These are phyloP conservation scores for Caenorhabditis sp. DNA, from an alignment of 2,888 invertebrate genomes.

Conservation along the genomic window DNA sequence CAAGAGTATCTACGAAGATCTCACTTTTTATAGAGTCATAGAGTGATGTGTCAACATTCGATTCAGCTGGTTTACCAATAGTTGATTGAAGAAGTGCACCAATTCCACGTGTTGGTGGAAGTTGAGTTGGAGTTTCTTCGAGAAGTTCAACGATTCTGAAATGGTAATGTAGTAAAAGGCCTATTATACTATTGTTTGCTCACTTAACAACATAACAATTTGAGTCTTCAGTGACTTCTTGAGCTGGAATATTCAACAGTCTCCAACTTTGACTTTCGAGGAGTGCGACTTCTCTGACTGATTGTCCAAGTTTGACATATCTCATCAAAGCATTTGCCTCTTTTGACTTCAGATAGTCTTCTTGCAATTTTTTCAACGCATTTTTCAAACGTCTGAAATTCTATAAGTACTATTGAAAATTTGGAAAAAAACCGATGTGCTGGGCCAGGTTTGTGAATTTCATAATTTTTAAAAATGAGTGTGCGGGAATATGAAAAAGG, in stretches of 20 bases:
- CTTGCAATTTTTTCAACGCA: slow-evolving; percentile 65
- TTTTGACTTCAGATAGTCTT: slow-evolving; percentile 66
- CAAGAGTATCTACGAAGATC: not conserved
- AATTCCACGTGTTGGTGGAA: slow-evolving; percentile 60
- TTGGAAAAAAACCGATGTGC: too few species aligned
- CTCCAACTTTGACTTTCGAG: slow-evolving; percentile 80
- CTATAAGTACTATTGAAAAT: too few species aligned
- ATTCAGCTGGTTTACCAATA: slow-evolving; percentile 60
- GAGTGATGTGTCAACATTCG: slow-evolving; percentile 62
- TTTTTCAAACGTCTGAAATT: slow-evolving; percentile 57
- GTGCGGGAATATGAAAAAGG: too few species aligned
- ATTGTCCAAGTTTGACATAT: slow-evolving; percentile 60
- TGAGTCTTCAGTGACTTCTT: slow-evolving; percentile 91
- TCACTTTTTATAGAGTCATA: slow-evolving; percentile 62
- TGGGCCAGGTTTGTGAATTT: not conserved
- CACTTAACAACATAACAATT: slow-evolving; percentile 81
- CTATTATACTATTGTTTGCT: not conserved
- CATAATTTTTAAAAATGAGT: not conserved
- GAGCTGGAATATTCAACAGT: slow-evolving; percentile 88
- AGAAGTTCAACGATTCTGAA: slow-evolving; percentile 61
- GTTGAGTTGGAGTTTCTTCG: slow-evolving; percentile 55
- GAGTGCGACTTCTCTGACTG: slow-evolving; percentile 62
- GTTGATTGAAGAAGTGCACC: slow-evolving; percentile 64
- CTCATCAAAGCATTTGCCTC: slow-evolving; percentile 64
- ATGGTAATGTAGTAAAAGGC: not conserved